Evolutionary conservation across 2,888 invertebrate genomes (phyloP).

Genomic region (Hirtodrosophila duncani): DNA sequence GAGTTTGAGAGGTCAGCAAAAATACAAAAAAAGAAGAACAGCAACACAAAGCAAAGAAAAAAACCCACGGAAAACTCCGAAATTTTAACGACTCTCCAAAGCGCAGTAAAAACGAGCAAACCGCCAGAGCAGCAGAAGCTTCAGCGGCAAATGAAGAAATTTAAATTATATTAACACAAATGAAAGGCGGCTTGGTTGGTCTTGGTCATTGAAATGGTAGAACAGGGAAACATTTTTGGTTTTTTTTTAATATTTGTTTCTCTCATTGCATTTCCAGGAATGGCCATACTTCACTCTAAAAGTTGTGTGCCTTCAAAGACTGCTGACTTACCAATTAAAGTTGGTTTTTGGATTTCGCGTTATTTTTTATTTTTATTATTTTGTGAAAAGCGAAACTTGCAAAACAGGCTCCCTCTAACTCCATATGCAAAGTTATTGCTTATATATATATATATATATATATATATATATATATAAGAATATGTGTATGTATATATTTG

Average conservation of each 20-base stretch:
- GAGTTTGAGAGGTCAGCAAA: constrained; percentile 16
- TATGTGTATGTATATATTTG: background rate
- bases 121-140: constrained; percentile 10
- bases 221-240: too few relatives aligned
- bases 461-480: constrained; percentile 36
- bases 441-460: background rate
- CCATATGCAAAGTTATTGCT: too few relatives aligned
- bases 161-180: constrained; percentile 68
- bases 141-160: too few relatives aligned
- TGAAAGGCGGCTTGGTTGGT: constrained; percentile 18
- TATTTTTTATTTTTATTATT: too few relatives aligned
- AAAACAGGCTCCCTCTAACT: too few relatives aligned
- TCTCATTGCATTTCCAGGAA: too few relatives aligned
- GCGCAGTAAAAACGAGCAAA: constrained; percentile 56
- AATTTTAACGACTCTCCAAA: constrained; percentile 72
- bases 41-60: constrained; percentile 13
- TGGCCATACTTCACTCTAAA: too few relatives aligned
- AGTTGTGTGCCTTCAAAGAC: too few relatives aligned
- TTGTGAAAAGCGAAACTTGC: too few relatives aligned
- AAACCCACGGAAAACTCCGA: constrained; percentile 22
- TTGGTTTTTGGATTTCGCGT: too few relatives aligned
- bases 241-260: too few relatives aligned
- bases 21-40: constrained; percentile 6
- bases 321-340: constrained; percentile 52
- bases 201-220: too few relatives aligned